A percentile compares a stretch with the other conserved stretches of the same genome.
phyloP scores from a whole-genome alignment of 2,888 invertebrate species.

The Hirtodrosophila alboralis region DNA sequence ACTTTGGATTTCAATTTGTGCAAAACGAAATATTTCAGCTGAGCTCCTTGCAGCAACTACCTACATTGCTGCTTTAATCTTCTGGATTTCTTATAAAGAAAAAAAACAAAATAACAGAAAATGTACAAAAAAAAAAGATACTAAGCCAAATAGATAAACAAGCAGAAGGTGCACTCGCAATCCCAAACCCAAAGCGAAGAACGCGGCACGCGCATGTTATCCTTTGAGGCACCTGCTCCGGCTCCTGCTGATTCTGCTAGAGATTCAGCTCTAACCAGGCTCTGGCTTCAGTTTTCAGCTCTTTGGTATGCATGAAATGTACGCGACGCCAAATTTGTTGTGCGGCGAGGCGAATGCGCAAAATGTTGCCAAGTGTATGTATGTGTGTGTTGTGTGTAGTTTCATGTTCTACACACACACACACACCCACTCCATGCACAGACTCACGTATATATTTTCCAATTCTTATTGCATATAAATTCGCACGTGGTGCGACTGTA shows the following conservation, averaged over 20 bases:
- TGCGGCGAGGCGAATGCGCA: constrained; percentile 78
- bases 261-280: background rate
- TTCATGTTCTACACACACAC: constrained; percentile 5
- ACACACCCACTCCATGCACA: constrained; percentile 36
- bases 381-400: constrained; percentile 3
- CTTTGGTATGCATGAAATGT: constrained; percentile 81
- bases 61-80: constrained; percentile 72
- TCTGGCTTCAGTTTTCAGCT: constrained; percentile 49
- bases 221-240: constrained; percentile 73
- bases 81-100: constrained; percentile 66
- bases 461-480: constrained; percentile 81
- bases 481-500: constrained; percentile 81
- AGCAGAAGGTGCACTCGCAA: constrained; percentile 54
- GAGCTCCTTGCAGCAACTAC: constrained; percentile 58
- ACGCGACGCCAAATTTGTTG: constrained; percentile 79
- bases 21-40: constrained; percentile 80
- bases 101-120: constrained; percentile 9
- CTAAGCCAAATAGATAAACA: constrained; percentile 76
- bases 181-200: constrained; percentile 32
- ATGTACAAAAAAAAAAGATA: constrained; percentile 29
- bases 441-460: constrained; percentile 71
- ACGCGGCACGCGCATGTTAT: constrained; percentile 73
- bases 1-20: constrained; percentile 80
- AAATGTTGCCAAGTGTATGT: constrained; percentile 47
- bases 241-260: constrained; percentile 4